Conservation (phyloP, 1,140 invertebrate species). For the Lasioglossum albipes region DNA sequence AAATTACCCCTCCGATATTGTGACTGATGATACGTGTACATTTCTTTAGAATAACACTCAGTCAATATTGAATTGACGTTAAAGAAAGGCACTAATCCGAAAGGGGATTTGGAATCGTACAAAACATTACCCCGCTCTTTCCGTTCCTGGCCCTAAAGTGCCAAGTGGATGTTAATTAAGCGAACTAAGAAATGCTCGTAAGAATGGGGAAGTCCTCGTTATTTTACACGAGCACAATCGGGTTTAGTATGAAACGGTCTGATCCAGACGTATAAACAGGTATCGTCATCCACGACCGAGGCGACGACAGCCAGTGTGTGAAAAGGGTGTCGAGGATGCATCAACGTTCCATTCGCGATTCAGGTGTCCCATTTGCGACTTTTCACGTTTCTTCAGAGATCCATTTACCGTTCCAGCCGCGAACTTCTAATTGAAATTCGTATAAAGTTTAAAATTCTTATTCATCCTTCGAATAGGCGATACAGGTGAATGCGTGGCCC, state of each 20-base stretch:
- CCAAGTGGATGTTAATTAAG: no score
- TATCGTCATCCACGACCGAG: constrained; percentile 4
- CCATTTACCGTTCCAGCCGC: neutral
- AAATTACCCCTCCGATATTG: no score
- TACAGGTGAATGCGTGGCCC: no score
- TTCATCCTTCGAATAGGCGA: neutral
- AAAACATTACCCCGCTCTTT: no score
- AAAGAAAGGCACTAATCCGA: no score
- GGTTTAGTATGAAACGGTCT: neutral
- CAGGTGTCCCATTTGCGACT: constrained; percentile 7
- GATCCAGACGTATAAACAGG: constrained; percentile 2
- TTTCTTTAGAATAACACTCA: no score
- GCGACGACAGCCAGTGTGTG: neutral
- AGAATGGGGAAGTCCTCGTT: no score
- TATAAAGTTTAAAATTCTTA: neutral
- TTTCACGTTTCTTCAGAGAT: neutral
- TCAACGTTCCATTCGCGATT: constrained; percentile 13
- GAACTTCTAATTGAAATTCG: constrained; percentile 1
- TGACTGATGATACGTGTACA: no score
- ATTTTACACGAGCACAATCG: neutral
- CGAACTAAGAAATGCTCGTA: no score
- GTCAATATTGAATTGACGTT: no score
- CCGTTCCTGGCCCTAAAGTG: no score
- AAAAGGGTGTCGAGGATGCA: constrained; percentile 18
- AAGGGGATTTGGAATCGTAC: no score